Evolutionary conservation across 37 sponge, comb jelly and placozoan genomes (phyloP).

Genomic region (Haliclona indistincta): DNA sequence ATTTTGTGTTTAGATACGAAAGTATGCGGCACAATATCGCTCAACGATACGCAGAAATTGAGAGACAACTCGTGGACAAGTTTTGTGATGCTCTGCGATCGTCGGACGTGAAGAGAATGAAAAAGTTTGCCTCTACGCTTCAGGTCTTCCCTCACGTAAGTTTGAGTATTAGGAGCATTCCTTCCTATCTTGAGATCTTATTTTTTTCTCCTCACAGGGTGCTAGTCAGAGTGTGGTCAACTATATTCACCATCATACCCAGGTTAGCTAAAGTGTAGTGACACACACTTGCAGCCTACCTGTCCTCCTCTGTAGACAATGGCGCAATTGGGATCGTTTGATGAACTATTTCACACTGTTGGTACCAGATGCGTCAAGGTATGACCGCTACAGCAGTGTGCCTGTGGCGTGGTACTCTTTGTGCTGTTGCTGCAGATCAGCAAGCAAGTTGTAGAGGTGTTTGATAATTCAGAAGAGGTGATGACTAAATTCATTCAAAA

Average conservation of each 20-base stretch:
- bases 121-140: constrained; percentile 64
- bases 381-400: not conserved
- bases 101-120: constrained; percentile 67
- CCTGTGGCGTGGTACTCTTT: no score
- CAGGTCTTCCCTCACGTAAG: constrained; percentile 51
- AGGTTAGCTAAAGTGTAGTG: constrained; percentile 13
- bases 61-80: constrained; percentile 39
- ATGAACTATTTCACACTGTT: constrained; percentile 39
- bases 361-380: constrained; percentile 55
- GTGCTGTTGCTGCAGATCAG: constrained; percentile 35
- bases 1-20: constrained; percentile 28
- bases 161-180: no score
- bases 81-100: constrained; percentile 63
- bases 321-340: constrained; percentile 19
- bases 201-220: constrained; percentile 28
- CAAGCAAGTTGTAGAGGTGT: constrained; percentile 67
- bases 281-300: not conserved
- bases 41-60: constrained; percentile 63
- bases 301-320: not conserved
- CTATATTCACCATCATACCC: constrained; percentile 56
- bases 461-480: constrained; percentile 71
- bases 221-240: constrained; percentile 31
- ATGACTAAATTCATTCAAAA: constrained; percentile 59
- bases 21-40: constrained; percentile 42
- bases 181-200: not conserved